phyloP scores from a whole-genome alignment of 2,113 vertebrate genomes.

The Carettochelys insculpta region DNA sequence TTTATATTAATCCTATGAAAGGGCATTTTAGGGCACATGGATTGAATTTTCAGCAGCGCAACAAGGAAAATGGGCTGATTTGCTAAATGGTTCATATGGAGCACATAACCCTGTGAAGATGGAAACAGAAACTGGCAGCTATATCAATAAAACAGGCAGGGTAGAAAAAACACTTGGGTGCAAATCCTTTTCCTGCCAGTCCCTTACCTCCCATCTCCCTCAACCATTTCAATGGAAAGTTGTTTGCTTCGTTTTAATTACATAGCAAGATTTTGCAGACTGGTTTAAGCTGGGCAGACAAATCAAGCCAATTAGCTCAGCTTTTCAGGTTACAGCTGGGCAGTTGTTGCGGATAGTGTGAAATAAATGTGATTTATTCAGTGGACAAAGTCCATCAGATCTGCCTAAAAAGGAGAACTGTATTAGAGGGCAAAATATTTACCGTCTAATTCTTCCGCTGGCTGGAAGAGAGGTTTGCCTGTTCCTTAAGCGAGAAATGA shows the following conservation, averaged over 20 bases:
- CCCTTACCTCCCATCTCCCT: background rate
- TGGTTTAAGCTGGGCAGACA: background rate
- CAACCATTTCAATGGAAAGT: constrained; percentile 5
- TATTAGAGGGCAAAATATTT: background rate
- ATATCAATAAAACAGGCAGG: background rate
- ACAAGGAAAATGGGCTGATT: constrained; percentile 66
- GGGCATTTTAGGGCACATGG: constrained; percentile 66
- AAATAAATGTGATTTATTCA: constrained; percentile 22
- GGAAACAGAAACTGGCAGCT: constrained; percentile 61
- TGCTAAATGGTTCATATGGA: constrained; percentile 72
- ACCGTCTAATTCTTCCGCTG: background rate
- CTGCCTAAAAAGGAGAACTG: background rate
- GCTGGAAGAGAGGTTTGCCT: background rate
- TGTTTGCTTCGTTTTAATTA: background rate
- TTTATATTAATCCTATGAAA: constrained; percentile 57
- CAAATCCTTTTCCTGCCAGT: background rate
- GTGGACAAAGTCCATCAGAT: constrained; percentile 2
- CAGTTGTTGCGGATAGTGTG: background rate
- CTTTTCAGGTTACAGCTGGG: background rate
- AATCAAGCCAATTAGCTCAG: background rate
- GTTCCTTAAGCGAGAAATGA: background rate
- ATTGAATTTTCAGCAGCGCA: constrained; percentile 63
- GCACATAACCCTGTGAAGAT: constrained; percentile 47
- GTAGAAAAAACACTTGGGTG: background rate
- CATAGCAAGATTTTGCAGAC: background rate